Evolutionary conservation across 2,113 vertebrate species (phyloP), one percentile per base, ranked within the genome.

Genomic region (Uropsilus gracilis): DNA sequence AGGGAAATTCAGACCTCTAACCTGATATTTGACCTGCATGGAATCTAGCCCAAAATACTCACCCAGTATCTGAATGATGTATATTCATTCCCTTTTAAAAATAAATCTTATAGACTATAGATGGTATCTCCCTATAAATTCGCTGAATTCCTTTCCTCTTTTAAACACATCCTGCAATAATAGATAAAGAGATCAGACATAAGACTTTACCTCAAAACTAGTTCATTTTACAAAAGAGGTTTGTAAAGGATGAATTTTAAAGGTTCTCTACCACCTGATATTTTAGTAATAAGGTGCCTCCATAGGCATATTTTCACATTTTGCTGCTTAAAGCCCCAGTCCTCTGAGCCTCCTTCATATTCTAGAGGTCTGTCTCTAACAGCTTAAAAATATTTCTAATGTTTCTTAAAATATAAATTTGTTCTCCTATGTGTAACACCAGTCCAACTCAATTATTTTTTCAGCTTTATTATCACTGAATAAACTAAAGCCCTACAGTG

Each of bases 381-480:
- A 30, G 6, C 76, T 81, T 72, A 59, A 61, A 97, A 96, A 95
- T 83, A 55, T 90, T 91, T 96, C 93, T 78, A 89, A 84, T 93
- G 20, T 90, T 87, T 95, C 95, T 84, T 86, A 53, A 97, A 98
- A 95, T 61, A 86, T 0, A 1, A 48, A 96, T 92, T 93, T 97
- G 30, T 92, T 95, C 53, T 96, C 71, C 92, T 80, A 17, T 91
- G 76, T 96, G 97, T 96, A 97, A 95, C 95, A 94, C 82, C 86
- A 90, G 34, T 84, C 89, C 90, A 63, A 37, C 94, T 95, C 91
- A 95, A 94, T 97, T 97, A 96, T 96, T 97, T 96, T 96, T 96
- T 96, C 94, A 95, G 89, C 88, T 97, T 95, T 95, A 30, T 97
- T 97, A 84, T 94, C 84, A 82, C 63, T 89, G 22, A 97, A 90